These are phyloP conservation scores for Trachelus stipa DNA, from an alignment of 2,888 invertebrate species.

Conservation along the genomic window DNA sequence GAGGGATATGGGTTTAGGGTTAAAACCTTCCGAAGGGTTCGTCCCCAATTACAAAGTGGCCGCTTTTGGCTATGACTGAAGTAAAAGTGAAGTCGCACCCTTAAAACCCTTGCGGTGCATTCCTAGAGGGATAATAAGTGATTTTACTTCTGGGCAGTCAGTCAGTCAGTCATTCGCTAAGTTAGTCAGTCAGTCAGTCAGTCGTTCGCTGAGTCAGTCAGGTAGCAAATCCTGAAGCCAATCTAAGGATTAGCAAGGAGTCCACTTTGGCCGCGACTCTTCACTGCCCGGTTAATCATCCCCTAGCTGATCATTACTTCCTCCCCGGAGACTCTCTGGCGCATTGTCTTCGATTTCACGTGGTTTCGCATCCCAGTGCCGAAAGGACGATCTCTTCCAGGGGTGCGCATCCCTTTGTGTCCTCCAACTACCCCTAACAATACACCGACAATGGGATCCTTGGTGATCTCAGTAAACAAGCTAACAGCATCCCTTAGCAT, in stretches of 20 bases:
- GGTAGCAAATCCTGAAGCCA: constrained; percentile 49
- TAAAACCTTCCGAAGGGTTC: too few relatives aligned
- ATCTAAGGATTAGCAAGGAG: constrained; percentile 51
- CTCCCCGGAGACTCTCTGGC: constrained; percentile 4
- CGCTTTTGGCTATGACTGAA: neutral
- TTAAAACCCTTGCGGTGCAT: constrained; percentile 34
- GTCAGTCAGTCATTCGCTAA: constrained; percentile 40
- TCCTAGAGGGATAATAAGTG: constrained; percentile 44
- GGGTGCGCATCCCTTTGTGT: constrained; percentile 7
- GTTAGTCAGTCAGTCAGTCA: constrained; percentile 41
- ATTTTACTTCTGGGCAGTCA: constrained; percentile 35
- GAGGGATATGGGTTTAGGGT: too few relatives aligned
- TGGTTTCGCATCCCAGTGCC: constrained; percentile 10
- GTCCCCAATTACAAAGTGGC: too few relatives aligned
- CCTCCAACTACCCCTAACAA: neutral
- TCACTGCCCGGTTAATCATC: neutral
- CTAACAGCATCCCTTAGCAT: too few relatives aligned
- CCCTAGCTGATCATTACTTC: constrained; percentile 17
- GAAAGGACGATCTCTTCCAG: constrained; percentile 9
- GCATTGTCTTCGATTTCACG: constrained; percentile 24
- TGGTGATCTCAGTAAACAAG: too few relatives aligned
- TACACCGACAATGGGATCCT: too few relatives aligned
- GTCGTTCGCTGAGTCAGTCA: constrained; percentile 28
- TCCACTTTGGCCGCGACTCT: neutral
- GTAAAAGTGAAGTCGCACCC: neutral